phyloP scores from a whole-genome alignment of 2,888 invertebrate genomes.

The Ommatoiulus sabulosus region DNA sequence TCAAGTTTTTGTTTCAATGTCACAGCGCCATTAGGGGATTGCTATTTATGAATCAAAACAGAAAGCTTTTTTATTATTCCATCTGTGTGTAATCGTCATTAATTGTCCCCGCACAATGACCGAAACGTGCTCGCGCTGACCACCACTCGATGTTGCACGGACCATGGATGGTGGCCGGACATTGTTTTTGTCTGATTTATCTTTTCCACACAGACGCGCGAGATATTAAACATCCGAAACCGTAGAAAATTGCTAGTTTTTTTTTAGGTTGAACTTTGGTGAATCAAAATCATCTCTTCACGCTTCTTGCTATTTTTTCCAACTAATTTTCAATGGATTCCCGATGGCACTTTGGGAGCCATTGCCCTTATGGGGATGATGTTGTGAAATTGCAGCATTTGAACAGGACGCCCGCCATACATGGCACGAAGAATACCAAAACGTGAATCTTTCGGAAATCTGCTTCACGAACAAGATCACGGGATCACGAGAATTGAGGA shows the following conservation, averaged over 20 bases:
- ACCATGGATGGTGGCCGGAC: neutral
- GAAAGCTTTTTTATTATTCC: neutral
- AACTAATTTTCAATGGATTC: neutral
- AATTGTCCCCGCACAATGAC: neutral
- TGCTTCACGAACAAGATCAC: too few relatives aligned
- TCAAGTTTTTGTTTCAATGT: neutral
- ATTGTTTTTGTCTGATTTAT: neutral
- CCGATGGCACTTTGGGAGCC: neutral
- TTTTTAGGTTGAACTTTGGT: neutral
- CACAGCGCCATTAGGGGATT: neutral
- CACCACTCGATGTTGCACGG: neutral
- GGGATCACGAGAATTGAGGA: too few relatives aligned
- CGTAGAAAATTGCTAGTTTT: neutral
- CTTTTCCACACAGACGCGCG: neutral
- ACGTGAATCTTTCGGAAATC: too few relatives aligned
- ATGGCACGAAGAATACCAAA: too few relatives aligned
- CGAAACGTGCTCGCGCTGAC: neutral
- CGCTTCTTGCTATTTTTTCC: neutral
- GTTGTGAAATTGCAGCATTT: too few relatives aligned
- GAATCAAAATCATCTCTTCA: neutral
- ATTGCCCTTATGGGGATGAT: neutral
- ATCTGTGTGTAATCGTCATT: neutral
- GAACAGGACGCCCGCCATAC: too few relatives aligned
- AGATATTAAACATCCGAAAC: neutral
- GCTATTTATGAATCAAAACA: neutral